A percentile compares a stretch with the other conserved stretches of the same genome.
Evolutionary conservation across 2,113 vertebrate species (phyloP).

Genomic region (Casuarius casuarius): DNA sequence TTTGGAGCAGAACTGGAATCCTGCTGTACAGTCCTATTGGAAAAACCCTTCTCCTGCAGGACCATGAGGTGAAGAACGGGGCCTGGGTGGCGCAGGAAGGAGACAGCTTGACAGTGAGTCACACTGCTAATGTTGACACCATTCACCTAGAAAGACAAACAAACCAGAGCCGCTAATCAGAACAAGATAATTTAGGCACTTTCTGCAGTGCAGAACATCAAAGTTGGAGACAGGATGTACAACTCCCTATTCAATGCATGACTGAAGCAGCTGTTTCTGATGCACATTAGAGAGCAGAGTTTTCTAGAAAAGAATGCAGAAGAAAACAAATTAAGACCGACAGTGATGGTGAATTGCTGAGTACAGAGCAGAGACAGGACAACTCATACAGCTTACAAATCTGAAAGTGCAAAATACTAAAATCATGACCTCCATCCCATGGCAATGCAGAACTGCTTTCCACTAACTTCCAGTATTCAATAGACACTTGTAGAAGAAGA

Average conservation of each 20-base stretch:
- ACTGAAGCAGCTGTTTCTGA: neutral
- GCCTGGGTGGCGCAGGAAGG: constrained; percentile 81
- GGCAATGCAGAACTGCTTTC: neutral
- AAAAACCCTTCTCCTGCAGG: constrained; percentile 93
- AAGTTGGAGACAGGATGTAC: neutral
- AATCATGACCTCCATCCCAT: neutral
- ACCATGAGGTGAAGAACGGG: constrained; percentile 83
- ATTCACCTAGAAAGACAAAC: constrained; percentile 83
- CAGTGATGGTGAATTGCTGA: neutral
- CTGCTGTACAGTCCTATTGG: constrained; percentile 66
- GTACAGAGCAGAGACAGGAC: neutral
- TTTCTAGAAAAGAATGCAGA: neutral
- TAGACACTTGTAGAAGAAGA: neutral
- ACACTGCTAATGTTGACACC: constrained; percentile 88
- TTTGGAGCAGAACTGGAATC: neutral
- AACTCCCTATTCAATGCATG: neutral
- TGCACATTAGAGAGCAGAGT: neutral
- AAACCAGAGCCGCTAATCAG: constrained; percentile 44
- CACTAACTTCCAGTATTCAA: neutral
- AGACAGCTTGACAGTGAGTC: constrained; percentile 84
- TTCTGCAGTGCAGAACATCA: neutral
- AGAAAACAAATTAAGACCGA: neutral
- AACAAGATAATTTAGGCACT: neutral
- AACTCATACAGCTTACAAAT: neutral
- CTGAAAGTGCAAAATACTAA: neutral